These are phyloP conservation scores for Galerucella pusilla DNA, from an alignment of 2,888 invertebrate species.

Conservation along the genomic window DNA sequence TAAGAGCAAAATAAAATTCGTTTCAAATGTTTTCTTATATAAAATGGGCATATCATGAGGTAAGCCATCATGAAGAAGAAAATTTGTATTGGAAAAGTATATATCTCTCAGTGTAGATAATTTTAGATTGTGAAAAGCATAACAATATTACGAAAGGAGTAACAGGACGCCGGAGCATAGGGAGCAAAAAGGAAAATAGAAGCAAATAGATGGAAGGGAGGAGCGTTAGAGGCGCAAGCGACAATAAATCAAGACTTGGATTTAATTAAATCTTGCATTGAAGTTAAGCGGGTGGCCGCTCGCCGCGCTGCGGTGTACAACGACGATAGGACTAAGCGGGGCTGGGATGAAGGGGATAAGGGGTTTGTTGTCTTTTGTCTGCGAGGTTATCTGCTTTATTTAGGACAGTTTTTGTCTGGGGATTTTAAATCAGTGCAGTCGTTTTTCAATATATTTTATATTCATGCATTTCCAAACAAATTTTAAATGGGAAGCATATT, in stretches of 20 bases:
- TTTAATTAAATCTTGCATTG: slow-evolving; percentile 70
- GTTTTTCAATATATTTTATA: background rate
- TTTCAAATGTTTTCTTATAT: too few species aligned
- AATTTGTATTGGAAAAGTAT: background rate
- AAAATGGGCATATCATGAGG: too few species aligned
- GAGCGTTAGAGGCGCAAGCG: slow-evolving; percentile 58
- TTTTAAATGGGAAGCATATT: too few species aligned
- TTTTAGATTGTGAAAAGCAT: background rate
- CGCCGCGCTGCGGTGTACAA: slow-evolving; percentile 64
- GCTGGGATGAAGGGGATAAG: slow-evolving; percentile 27
- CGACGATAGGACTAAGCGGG: slow-evolving; percentile 48
- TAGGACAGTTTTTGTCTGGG: slow-evolving; percentile 25
- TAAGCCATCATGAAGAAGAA: background rate
- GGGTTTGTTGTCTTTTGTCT: slow-evolving; percentile 39
- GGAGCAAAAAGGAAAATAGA: slow-evolving; percentile 20
- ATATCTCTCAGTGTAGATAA: background rate
- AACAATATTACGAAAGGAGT: slow-evolving; percentile 24
- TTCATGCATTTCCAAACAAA: too few species aligned
- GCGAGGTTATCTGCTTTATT: slow-evolving; percentile 38
- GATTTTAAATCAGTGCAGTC: slow-evolving; percentile 17
- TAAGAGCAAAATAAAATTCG: too few species aligned
- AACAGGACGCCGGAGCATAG: slow-evolving; percentile 9
- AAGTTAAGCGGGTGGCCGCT: slow-evolving; percentile 67
- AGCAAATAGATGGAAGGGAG: slow-evolving; percentile 24
- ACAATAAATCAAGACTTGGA: slow-evolving; percentile 69